Conservation (phyloP, 2,797 vertebrate species). For the Agapornis canus region DNA sequence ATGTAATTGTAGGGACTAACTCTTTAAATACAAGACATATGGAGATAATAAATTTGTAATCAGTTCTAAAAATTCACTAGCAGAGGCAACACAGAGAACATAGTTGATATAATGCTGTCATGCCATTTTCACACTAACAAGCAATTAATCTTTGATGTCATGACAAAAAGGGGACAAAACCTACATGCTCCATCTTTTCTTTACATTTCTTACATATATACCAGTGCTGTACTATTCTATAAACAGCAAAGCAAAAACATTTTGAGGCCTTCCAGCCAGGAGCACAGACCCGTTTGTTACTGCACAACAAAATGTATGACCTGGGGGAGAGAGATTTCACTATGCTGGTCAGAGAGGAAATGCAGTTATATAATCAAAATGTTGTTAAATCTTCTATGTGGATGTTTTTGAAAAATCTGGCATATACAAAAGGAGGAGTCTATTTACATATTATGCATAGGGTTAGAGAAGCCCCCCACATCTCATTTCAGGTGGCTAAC, state of each 20-base stretch:
- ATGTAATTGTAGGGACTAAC: neutral
- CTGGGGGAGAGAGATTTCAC: neutral
- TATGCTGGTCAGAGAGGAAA: neutral
- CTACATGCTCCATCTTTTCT: neutral
- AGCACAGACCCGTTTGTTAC: neutral
- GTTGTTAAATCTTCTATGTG: neutral
- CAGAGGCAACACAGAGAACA: neutral
- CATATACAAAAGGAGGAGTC: neutral
- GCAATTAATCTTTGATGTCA: neutral
- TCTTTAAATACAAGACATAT: neutral
- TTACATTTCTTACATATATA: neutral
- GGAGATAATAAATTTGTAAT: neutral
- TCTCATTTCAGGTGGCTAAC: neutral
- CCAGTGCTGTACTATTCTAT: neutral
- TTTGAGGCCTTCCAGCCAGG: neutral
- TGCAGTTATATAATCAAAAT: neutral
- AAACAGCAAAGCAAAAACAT: neutral
- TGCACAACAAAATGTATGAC: neutral
- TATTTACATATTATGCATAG: neutral
- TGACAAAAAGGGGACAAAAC: neutral
- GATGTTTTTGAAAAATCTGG: neutral
- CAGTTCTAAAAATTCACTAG: neutral
- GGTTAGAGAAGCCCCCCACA: neutral
- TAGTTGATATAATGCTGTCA: neutral
- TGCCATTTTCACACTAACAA: neutral